phyloP scores from a whole-genome alignment of 1,140 invertebrate genomes.

The Mycetomoellerius zeteki region DNA sequence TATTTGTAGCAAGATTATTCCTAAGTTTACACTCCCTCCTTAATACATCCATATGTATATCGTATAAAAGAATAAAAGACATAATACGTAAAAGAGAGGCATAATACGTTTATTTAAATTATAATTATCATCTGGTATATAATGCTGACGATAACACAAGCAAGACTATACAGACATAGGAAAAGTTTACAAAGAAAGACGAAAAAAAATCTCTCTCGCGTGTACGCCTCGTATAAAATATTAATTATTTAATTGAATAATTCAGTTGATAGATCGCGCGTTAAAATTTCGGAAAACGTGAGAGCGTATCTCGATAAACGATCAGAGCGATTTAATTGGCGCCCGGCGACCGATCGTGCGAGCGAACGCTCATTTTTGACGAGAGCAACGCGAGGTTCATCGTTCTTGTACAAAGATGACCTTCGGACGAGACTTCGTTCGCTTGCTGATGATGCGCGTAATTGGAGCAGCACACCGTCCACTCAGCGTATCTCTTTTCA shows the following conservation, averaged over 20 bases:
- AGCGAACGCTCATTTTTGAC: neutral
- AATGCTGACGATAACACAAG: neutral
- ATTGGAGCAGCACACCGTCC: neutral
- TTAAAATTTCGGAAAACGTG: neutral
- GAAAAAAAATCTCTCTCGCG: neutral
- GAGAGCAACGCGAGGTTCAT: conserved; percentile 42
- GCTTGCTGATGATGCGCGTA: neutral
- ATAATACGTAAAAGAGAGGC: too few species aligned
- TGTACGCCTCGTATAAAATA: neutral
- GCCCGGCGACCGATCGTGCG: neutral
- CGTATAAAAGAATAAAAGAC: too few species aligned
- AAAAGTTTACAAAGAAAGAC: too few species aligned
- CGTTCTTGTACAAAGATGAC: conserved; percentile 33
- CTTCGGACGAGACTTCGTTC: conserved; percentile 5
- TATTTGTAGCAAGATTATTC: neutral
- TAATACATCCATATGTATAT: too few species aligned
- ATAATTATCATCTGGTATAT: neutral
- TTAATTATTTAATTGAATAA: neutral
- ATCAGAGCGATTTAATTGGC: conserved; percentile 3
- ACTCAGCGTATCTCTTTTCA: neutral
- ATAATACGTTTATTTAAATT: too few species aligned
- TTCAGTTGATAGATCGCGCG: neutral
- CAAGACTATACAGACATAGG: neutral
- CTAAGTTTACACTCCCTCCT: too few species aligned
- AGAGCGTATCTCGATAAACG: neutral